Evolutionary conservation across 2,113 vertebrate genomes (phyloP).

Genomic region (Taurulus bubalis): DNA sequence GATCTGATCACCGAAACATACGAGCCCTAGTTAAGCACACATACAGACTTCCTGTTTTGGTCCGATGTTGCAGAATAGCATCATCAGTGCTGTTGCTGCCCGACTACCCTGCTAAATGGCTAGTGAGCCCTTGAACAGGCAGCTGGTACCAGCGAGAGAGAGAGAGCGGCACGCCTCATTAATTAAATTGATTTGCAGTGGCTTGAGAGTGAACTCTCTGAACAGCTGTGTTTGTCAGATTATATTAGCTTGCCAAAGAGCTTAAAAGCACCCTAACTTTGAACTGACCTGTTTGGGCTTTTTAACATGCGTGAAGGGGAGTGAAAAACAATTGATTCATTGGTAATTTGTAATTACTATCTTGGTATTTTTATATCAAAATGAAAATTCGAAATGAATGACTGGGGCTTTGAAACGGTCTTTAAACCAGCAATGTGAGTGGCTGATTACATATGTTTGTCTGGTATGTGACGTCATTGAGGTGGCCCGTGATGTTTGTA

Average conservation of each 20-base stretch:
- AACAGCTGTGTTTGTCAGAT: constrained; percentile 85
- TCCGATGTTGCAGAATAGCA: constrained; percentile 19
- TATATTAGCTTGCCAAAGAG: constrained; percentile 73
- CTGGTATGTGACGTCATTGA: neutral
- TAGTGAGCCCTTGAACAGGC: constrained; percentile 72
- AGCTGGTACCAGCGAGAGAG: constrained; percentile 76
- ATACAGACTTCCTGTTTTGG: neutral
- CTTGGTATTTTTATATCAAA: constrained; percentile 26
- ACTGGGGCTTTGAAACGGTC: constrained; percentile 1
- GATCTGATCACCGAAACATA: neutral
- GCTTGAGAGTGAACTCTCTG: constrained; percentile 81
- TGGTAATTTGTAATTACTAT: constrained; percentile 37
- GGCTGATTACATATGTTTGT: constrained; percentile 24
- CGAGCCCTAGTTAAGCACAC: neutral
- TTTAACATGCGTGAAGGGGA: constrained; percentile 10
- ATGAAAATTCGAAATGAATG: constrained; percentile 3
- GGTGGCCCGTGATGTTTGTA: constrained; percentile 10
- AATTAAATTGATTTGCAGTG: constrained; percentile 82
- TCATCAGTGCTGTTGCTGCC: constrained; percentile 42
- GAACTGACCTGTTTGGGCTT: constrained; percentile 33
- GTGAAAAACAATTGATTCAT: constrained; percentile 30
- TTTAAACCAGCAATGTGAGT: neutral
- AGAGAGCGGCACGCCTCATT: constrained; percentile 75
- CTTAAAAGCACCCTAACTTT: constrained; percentile 65
- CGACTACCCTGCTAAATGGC: constrained; percentile 75